phyloP scores from a whole-genome alignment of 2,888 invertebrate genomes.

The Ptilodon capucinus region DNA sequence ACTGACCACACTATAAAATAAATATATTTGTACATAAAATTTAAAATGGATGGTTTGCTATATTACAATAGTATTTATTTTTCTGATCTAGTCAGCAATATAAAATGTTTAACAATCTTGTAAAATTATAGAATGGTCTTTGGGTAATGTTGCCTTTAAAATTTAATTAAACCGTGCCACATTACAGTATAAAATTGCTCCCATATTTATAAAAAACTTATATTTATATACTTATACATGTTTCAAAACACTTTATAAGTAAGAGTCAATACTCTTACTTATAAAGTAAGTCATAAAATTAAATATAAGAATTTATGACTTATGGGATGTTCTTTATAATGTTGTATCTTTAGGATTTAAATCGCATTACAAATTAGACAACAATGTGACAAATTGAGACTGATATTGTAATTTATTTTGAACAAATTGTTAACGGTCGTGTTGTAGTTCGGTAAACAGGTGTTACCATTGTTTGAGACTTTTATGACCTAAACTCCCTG shows the following conservation, averaged over 20 bases:
- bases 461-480: constrained; percentile 24
- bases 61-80: constrained; percentile 44
- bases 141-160: constrained; percentile 40
- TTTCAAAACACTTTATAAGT: too few species aligned
- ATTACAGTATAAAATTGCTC: constrained; percentile 17
- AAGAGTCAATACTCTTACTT: too few species aligned
- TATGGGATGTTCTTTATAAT: too few species aligned
- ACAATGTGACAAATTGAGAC: constrained; percentile 62
- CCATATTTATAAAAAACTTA: too few species aligned
- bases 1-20: neutral
- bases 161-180: constrained; percentile 35
- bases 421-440: constrained; percentile 35
- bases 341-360: too few species aligned
- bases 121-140: constrained; percentile 7
- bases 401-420: constrained; percentile 66
- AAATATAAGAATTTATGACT: too few species aligned
- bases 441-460: constrained; percentile 41
- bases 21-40: constrained; percentile 13
- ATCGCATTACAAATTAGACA: constrained; percentile 41
- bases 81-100: constrained; percentile 55
- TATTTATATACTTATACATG: too few species aligned
- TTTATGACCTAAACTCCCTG: constrained; percentile 15
- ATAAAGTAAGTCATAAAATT: too few species aligned
- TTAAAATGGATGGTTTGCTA: constrained; percentile 35
- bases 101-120: constrained; percentile 27